Percentiles rank a stretch among this genome's conserved stretches.
Evolutionary conservation across 2,797 vertebrate species (phyloP).

Genomic region (Picus viridis): DNA sequence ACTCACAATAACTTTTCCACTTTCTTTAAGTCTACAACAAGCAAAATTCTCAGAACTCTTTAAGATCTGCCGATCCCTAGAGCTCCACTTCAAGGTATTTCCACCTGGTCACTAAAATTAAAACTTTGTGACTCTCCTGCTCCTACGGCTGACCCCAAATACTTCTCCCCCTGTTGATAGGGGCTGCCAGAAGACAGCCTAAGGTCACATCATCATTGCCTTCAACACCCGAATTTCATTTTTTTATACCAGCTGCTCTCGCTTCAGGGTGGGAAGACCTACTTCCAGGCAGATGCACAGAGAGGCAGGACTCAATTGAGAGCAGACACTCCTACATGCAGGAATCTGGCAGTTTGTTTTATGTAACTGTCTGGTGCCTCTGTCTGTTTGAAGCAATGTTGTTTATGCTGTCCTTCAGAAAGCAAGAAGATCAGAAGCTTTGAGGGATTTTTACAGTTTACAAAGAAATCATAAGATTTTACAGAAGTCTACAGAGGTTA

Average conservation of each 20-base stretch:
- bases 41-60: not conserved
- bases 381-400: conserved; percentile 17
- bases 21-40: not conserved
- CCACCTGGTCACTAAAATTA: not conserved
- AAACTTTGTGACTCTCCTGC: not conserved
- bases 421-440: not conserved
- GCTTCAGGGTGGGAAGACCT: not conserved
- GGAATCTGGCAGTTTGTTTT: conserved; percentile 32
- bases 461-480: not conserved
- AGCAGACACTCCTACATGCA: conserved; percentile 35
- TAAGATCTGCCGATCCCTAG: not conserved
- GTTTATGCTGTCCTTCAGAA: not conserved
- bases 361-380: conserved; percentile 53
- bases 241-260: not conserved
- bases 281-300: not conserved
- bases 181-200: not conserved
- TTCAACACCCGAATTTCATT: not conserved
- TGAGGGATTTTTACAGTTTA: not conserved
- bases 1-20: rapidly evolving
- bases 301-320: not conserved
- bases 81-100: not conserved
- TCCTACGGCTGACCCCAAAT: not conserved
- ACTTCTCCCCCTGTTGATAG: not conserved
- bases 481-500: not conserved
- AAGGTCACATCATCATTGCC: not conserved